These are phyloP conservation scores for Megaleporinus macrocephalus DNA, from an alignment of 2,113 vertebrate genomes.

Conservation along the genomic window DNA sequence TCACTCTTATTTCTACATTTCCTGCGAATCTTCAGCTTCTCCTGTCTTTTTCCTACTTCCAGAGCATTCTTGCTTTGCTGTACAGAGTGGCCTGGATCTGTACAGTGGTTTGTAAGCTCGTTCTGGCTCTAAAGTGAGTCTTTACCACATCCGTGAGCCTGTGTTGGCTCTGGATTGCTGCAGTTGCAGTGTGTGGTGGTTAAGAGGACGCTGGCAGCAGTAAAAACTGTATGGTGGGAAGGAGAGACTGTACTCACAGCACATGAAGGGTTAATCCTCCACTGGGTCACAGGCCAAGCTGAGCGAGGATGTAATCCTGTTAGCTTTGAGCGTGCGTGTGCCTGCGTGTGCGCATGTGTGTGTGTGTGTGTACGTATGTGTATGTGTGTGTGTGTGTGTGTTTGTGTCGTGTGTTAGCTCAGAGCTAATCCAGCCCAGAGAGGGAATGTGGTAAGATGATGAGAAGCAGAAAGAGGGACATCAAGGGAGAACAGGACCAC, in stretches of 20 bases:
- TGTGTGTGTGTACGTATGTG: too few relatives aligned
- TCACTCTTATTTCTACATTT: background rate
- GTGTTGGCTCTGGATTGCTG: conserved; percentile 15
- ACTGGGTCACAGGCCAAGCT: conserved; percentile 43
- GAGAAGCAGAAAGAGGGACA: background rate
- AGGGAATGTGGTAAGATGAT: background rate
- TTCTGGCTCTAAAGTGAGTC: conserved; percentile 1
- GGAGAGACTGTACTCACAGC: conserved; percentile 6
- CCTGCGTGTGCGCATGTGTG: background rate
- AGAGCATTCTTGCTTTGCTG: background rate
- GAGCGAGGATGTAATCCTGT: conserved; percentile 39
- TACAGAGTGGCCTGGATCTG: background rate
- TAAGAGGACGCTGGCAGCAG: conserved; percentile 12
- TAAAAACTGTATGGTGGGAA: conserved; percentile 21
- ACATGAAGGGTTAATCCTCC: conserved; percentile 39
- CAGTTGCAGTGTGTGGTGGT: conserved; percentile 15
- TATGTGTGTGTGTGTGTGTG: background rate
- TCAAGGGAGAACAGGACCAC: background rate
- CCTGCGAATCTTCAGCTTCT: background rate
- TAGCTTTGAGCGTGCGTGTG: conserved; percentile 13
- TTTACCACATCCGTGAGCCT: background rate
- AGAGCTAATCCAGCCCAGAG: conserved; percentile 16
- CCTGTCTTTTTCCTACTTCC: background rate
- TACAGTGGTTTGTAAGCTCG: background rate
- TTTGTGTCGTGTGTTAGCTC: background rate